Base-by-base conservation (phyloP, 2,797 vertebrate species). In the Chelidonichthys spinosus region DNA sequence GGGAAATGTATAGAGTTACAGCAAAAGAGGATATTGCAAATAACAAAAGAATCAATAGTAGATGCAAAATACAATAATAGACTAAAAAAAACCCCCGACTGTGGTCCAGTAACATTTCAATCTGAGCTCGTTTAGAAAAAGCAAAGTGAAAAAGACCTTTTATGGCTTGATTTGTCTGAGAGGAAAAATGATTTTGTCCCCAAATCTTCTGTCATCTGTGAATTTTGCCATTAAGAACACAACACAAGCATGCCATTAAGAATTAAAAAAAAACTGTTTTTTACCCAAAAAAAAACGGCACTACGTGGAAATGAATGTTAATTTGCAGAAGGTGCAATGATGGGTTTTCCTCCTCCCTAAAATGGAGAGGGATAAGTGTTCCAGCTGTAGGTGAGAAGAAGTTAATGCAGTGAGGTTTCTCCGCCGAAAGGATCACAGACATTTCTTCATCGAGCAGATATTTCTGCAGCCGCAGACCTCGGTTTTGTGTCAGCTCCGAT, bases 401-500 rank as follows among this genome's bases (percentile, higher is more conserved):
- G 58, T 76, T 35, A 39, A 72, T 4, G 49, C 72, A 6, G 1
- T 2, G 25, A 47, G 33, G 65, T 74, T 68, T 71, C 47, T 44
- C 39, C 25, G 36, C 69, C 33, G n/a, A 25, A 63, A 52, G 67
- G 65, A 80, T 84, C 76, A 46, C 61, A 86, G 81, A 50, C 67
- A 6, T 79, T 63, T 66, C 65, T 74, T 84, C 76, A 85, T 70
- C 37, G 40, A 58, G 60, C 63, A 87, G 84, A 82, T 79, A 82
- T 79, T 81, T 75, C 62, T 82, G 79, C 77, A 64, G 69, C 80
- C 72, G 15, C 85, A 83, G 83, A 83, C 72, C 73, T 81, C 40
- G 44, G 74, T 81, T 85, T 80, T 81, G 82, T 82, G 84, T 89
- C 83, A 32, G 79, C 85, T 89, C 84, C 72, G 66, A 73, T 88